Conservation (phyloP, 2,888 invertebrate species). For the Noctua fimbriata region DNA sequence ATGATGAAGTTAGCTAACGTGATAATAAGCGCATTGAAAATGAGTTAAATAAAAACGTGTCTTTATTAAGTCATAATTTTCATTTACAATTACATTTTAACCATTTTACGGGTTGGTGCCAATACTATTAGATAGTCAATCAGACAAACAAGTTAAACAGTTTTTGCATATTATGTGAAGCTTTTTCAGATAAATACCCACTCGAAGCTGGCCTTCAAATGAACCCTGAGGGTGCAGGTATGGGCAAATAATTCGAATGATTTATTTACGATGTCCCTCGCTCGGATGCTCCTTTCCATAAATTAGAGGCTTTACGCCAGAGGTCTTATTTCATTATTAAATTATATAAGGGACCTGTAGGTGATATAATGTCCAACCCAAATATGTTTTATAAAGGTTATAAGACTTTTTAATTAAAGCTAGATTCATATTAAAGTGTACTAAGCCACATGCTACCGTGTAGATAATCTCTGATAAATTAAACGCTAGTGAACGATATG, state of each 20-base stretch:
- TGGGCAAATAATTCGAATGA: conserved; percentile 72
- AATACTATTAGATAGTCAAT: not conserved
- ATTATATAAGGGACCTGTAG: conserved; percentile 60
- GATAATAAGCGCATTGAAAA: not conserved
- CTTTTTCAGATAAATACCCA: conserved; percentile 33
- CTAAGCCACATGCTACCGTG: not conserved
- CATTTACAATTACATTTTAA: not conserved
- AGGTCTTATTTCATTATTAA: conserved; percentile 73
- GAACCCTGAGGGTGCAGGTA: conserved; percentile 63
- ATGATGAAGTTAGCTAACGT: not conserved
- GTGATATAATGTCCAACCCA: conserved; percentile 41
- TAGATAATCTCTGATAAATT: not conserved
- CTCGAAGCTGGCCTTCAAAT: conserved; percentile 63
- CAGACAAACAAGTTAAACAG: not conserved
- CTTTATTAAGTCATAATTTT: not conserved
- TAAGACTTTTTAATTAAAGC: conserved; percentile 40
- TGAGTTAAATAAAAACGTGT: not conserved
- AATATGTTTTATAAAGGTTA: conserved; percentile 47
- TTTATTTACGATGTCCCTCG: conserved; percentile 72
- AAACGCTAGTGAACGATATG: not conserved
- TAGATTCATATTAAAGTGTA: conserved; percentile 17
- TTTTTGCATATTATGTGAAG: conserved; percentile 9
- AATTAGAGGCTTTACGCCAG: conserved; percentile 71
- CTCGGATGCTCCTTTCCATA: conserved; percentile 69
- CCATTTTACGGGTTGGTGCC: not conserved